Conservation (phyloP, 2,113 vertebrate genomes). For the Silurus asotus region DNA sequence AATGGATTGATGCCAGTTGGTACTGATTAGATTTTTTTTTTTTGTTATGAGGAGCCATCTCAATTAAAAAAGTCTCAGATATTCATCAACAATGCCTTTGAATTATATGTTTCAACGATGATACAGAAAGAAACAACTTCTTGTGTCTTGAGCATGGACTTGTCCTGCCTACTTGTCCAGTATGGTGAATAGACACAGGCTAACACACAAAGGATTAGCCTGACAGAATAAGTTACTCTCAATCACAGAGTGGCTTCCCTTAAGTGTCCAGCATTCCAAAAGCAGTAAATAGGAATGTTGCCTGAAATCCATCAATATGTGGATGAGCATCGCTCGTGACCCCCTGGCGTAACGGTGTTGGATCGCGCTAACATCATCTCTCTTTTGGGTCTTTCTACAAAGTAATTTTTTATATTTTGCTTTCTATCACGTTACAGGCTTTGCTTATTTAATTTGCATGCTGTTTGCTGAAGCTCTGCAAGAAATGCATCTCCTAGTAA, state of each 20-base stretch:
- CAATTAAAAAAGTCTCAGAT: not conserved
- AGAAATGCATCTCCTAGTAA: too few species aligned
- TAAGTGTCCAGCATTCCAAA: not conserved
- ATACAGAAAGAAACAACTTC: not conserved
- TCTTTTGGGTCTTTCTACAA: not conserved
- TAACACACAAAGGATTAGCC: not conserved
- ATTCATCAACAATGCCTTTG: too few species aligned
- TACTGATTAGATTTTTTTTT: not conserved
- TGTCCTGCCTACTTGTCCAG: not conserved
- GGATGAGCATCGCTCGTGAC: not conserved
- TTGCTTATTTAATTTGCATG: too few species aligned
- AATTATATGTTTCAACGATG: too few species aligned
- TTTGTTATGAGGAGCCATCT: not conserved
- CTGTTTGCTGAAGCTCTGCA: too few species aligned
- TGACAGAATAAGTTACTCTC: not conserved
- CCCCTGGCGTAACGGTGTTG: not conserved
- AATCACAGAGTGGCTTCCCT: not conserved
- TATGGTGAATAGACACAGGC: not conserved
- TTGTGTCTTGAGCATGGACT: not conserved
- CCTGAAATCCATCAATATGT: not conserved
- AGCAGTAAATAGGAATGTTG: not conserved
- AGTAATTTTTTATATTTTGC: not conserved
- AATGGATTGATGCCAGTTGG: not conserved
- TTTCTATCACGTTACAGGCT: too few species aligned
- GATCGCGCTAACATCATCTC: not conserved